These are phyloP conservation scores for Trematocara stigmaticum DNA, from an alignment of 2,113 vertebrate genomes.

Conservation along the genomic window DNA sequence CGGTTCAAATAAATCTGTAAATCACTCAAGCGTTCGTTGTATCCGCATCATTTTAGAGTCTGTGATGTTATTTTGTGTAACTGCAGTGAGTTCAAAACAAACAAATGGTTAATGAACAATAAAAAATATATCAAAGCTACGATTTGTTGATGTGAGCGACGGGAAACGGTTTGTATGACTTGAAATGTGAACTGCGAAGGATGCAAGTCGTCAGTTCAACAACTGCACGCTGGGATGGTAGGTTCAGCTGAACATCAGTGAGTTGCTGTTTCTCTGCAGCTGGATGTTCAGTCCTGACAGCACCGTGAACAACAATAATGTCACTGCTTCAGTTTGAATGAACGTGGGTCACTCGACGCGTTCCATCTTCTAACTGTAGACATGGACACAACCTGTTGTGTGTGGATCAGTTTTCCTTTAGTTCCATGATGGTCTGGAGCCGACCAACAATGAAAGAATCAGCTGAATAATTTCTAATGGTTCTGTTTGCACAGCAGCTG, in stretches of 20 bases:
- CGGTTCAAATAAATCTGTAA: background rate
- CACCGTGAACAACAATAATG: background rate
- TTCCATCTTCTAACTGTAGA: accelerated
- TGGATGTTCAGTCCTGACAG: background rate
- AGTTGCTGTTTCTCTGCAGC: background rate
- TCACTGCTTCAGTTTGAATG: background rate
- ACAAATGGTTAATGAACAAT: background rate
- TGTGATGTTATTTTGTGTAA: background rate
- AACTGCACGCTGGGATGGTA: accelerated
- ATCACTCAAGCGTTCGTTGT: background rate
- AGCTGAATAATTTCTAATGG: background rate
- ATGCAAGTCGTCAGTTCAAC: background rate
- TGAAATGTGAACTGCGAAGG: background rate
- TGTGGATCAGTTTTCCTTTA: accelerated
- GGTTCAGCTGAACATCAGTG: background rate
- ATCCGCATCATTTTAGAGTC: background rate
- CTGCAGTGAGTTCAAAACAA: background rate
- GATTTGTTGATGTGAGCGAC: background rate
- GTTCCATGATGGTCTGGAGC: background rate
- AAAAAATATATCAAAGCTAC: background rate
- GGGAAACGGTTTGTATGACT: accelerated
- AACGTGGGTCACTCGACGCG: accelerated
- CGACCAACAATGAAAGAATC: accelerated
- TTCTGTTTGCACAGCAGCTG: accelerated
- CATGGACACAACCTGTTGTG: background rate